Base-by-base conservation (phyloP, 2,113 vertebrate species). In the Phylloscopus trochilus region DNA sequence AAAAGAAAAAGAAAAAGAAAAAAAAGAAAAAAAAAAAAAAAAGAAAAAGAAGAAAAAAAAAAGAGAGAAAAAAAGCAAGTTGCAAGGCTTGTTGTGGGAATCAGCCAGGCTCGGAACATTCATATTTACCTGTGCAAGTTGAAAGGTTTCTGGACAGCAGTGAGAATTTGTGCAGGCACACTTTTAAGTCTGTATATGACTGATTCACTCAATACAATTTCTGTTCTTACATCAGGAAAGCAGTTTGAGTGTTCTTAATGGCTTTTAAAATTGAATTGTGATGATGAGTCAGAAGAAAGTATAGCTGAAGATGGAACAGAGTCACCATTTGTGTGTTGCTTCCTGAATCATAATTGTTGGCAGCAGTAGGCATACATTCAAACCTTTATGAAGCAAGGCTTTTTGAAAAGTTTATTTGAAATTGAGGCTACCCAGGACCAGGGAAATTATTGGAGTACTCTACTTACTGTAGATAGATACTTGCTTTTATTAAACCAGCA, bases 221-320 rank as follows among this genome's bases (percentile, higher is more conserved):
- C 92, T 94, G 90, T 59, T 83, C 77, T 92, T 92, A 16, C 68
- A 75, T 87, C 84, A 90, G 93, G 69, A 89, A 94, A 93, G 81
- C 76, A 93, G 68, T 89, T 41, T 92, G 90, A 90, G 64, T 83
- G 68, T 88, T 88, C 93, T 83, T 96, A 92, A 95, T 95, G 91
- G 92, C 90, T 96, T 96, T 96, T 83, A 93, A 92, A 95, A 95
- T 88, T 83, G 91, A 96, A 85, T 91, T 96, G 90, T 90, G 93
- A 73, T 90, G 95, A 95, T 96, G 90, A 97, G 79, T 96, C 96
- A 96, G 93, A 95, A 88, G 87, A 95, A 91, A 95, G 93, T 81
- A 91, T 75, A 96, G 90, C 85, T 88, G 85, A 89, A 83, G 91
- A 95, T 83, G 76, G 93, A 95, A 96, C 85, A 85, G 69, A 93